Conservation (phyloP, 2,797 vertebrate genomes). For the Melanotaenia pygmaea region DNA sequence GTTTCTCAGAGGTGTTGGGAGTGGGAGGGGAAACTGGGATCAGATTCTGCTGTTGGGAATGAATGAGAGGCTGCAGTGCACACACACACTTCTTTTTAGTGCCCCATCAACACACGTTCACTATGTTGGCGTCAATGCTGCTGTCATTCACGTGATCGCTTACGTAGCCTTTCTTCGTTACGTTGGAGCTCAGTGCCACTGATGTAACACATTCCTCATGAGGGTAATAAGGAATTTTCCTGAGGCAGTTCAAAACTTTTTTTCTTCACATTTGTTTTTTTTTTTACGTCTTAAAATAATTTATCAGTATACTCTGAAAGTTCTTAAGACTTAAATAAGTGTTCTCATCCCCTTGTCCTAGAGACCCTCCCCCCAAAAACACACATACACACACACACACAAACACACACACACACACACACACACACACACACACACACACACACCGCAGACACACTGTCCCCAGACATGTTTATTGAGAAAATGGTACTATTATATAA, state of each 20-base stretch:
- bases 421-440: not conserved
- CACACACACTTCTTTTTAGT: not conserved
- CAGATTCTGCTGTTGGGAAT: constrained; percentile 14
- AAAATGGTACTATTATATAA: constrained; percentile 64
- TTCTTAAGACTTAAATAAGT: not conserved
- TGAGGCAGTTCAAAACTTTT: not conserved
- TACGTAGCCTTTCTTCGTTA: constrained; percentile 48
- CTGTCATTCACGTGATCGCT: constrained; percentile 48
- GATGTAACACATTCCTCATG: constrained; percentile 43
- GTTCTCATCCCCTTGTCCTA: not conserved
- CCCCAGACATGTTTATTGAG: constrained; percentile 53
- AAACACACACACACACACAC: not conserved
- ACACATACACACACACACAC: not conserved
- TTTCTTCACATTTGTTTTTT: too few relatives aligned
- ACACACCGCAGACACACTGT: not conserved
- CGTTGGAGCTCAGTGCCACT: constrained; percentile 36
- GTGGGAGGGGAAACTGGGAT: constrained; percentile 17
- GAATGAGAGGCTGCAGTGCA: constrained; percentile 31
- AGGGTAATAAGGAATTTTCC: constrained; percentile 34
- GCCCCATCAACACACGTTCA: constrained; percentile 26
- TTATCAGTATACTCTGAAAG: not conserved
- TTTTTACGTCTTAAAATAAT: not conserved
- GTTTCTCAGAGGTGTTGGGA: constrained; percentile 12
- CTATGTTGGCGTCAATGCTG: constrained; percentile 34
- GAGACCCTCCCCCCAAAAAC: not conserved